Evolutionary conservation across 2,888 invertebrate genomes (phyloP).

Genomic region (Linnaemya tessellans): DNA sequence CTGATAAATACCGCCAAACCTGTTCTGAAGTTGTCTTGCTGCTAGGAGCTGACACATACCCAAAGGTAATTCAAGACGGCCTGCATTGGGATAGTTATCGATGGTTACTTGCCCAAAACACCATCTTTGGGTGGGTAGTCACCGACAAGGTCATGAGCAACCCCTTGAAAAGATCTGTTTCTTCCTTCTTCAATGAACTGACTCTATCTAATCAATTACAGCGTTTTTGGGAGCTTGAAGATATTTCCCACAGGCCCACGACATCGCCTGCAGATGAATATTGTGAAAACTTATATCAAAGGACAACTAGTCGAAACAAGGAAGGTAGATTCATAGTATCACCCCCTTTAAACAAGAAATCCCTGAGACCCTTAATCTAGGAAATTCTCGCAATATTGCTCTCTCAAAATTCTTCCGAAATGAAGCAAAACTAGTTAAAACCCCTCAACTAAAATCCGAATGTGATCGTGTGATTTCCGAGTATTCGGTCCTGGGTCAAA

Average conservation of each 20-base stretch:
- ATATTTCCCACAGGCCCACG: not conserved
- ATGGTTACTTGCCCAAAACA: slow-evolving; percentile 22
- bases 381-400: not conserved
- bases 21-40: not conserved
- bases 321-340: slow-evolving; percentile 22
- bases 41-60: slow-evolving; percentile 27
- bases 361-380: not conserved
- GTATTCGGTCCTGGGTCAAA: not conserved
- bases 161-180: not conserved
- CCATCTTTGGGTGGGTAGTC: slow-evolving; percentile 29
- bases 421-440: not conserved
- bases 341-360: slow-evolving; percentile 19
- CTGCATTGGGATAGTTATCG: not conserved
- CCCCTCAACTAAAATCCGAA: not conserved
- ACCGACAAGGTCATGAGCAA: not conserved
- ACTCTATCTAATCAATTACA: not conserved
- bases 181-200: not conserved
- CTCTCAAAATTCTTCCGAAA: slow-evolving; percentile 10
- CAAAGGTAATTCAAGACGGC: slow-evolving; percentile 2
- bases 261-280: too few relatives aligned
- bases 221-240: slow-evolving; percentile 3
- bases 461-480: slow-evolving; percentile 1
- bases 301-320: slow-evolving; percentile 12
- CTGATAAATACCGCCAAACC: not conserved
- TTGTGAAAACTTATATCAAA: not conserved